Base-by-base conservation (phyloP, 2,888 invertebrate genomes). In the Miltochrista miniata region DNA sequence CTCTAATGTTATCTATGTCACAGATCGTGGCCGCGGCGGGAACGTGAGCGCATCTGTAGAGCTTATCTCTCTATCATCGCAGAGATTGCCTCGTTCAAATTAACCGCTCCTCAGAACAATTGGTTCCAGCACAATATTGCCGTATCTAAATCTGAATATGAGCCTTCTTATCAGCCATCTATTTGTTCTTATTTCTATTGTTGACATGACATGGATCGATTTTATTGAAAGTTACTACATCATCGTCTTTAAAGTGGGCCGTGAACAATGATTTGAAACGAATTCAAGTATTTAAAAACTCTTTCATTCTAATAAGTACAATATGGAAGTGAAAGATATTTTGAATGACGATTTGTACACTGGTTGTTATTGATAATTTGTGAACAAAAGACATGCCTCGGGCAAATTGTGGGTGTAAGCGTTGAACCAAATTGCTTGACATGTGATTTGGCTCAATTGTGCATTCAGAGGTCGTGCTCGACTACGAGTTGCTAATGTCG, bases 1-100 rank as follows among this genome's bases (percentile, higher is more conserved):
- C 72, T 77, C 72, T 73, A 65, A 65, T 70, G 71, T 70, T 84
- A 86, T 85, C 84, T 79, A 65, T 81, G 85, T 83, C 81, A 80
- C 76, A 71, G 79, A 85, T 85, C 85, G 72, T 56, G 71, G 68
- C 59, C 64, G 66, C 69, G 72, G 66, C 74, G 72, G 75, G 76
- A 76, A 70, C 68, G 66, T 68, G 55, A 63, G 59, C 67, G 71
- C 76, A 81, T 83, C 83, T 76, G 64, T 63, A 61, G 60, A 56
- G 61, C 67, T 70, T 81, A 85, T 84, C 83, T 73, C 56, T 51
- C 56, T 60, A 78, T 38, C 38, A 38, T 81, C 80, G 66, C 58
- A 44, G 54, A 73, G 74, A 79, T 73, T 61, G 60, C 54, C 61
- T 61, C 70, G 70, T 60, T 74, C 70, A 76, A 82, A 83, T 82